Evolutionary conservation across 2,888 invertebrate genomes (phyloP).

Genomic region (Magallana nippona): DNA sequence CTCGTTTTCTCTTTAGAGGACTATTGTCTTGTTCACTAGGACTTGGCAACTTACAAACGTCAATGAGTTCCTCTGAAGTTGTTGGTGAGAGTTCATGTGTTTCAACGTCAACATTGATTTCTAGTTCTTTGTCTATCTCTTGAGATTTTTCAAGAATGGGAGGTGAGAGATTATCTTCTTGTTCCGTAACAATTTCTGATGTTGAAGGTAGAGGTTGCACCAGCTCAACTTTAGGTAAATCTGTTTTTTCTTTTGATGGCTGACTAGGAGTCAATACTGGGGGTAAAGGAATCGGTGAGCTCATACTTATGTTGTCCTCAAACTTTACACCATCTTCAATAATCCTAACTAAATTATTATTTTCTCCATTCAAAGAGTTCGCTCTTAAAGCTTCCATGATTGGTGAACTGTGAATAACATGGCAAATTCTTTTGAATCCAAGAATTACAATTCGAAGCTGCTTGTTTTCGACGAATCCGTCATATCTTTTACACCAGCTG

Average conservation of each 20-base stretch:
- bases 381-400: constrained; percentile 62
- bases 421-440: constrained; percentile 93
- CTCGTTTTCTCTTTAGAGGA: constrained; percentile 22
- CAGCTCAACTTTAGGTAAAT: constrained; percentile 21
- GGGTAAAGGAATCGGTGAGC: constrained; percentile 38
- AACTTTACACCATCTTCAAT: constrained; percentile 71
- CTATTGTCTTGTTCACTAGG: constrained; percentile 34
- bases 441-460: constrained; percentile 89
- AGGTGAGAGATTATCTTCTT: not conserved
- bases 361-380: constrained; percentile 65
- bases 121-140: not conserved
- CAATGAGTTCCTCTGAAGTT: constrained; percentile 41
- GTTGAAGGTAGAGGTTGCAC: not conserved
- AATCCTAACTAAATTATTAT: constrained; percentile 67
- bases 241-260: not conserved
- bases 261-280: constrained; percentile 28
- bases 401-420: constrained; percentile 85
- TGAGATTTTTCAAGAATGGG: constrained; percentile 20
- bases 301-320: constrained; percentile 59
- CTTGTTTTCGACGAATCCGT: constrained; percentile 90
- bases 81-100: constrained; percentile 34
- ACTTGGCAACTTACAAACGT: constrained; percentile 40
- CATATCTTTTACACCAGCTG: constrained; percentile 91
- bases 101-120: constrained; percentile 39
- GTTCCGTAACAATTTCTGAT: constrained; percentile 14